Conservation (phyloP, 2,797 vertebrate genomes). For the Pseudotriccus pelzelni region DNA sequence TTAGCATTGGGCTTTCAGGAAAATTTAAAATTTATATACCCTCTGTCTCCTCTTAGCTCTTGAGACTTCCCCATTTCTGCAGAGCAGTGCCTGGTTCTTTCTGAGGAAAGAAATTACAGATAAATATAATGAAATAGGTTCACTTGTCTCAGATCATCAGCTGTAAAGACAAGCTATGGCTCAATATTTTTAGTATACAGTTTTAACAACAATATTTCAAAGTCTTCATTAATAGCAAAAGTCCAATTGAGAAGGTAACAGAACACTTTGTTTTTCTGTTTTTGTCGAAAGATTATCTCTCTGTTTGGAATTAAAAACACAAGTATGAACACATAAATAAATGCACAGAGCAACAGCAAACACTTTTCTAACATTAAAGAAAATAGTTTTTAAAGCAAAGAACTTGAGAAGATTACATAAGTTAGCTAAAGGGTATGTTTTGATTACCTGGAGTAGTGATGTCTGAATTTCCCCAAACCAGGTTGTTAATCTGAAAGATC, state of each 20-base stretch:
- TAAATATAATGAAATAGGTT: background rate
- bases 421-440: background rate
- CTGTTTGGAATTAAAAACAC: background rate
- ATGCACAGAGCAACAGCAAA: background rate
- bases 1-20: background rate
- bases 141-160: background rate
- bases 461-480: slow-evolving; percentile 9
- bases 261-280: background rate
- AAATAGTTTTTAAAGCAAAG: background rate
- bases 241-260: background rate
- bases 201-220: background rate
- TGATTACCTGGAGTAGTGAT: background rate
- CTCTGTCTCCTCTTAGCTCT: background rate
- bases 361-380: background rate
- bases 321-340: background rate
- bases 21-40: background rate
- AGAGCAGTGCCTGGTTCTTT: background rate
- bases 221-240: background rate
- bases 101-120: background rate
- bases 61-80: background rate
- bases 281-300: background rate
- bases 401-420: background rate
- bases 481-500: background rate
- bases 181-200: background rate
- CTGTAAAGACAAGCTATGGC: background rate